phyloP scores from a whole-genome alignment of 1,140 invertebrate species.

The Macrobrachium rosenbergii region DNA sequence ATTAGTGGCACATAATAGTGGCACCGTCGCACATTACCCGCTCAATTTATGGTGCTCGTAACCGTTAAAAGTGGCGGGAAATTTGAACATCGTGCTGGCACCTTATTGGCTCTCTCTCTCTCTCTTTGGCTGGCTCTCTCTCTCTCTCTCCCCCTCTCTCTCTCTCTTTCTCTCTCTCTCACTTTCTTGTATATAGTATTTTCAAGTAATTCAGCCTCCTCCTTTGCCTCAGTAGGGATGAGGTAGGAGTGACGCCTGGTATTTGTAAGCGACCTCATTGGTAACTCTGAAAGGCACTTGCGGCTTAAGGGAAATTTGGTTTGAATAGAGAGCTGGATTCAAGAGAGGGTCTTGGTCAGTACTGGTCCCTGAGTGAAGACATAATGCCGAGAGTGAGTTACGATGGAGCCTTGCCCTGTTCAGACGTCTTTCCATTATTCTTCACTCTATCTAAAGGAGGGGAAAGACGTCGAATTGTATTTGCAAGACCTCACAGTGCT shows the following conservation, averaged over 20 bases:
- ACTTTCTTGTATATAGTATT: conserved; percentile 38
- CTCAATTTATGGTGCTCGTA: conserved; percentile 66
- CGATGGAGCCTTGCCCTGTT: too few relatives aligned
- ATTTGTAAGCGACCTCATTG: background rate
- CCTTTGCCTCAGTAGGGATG: conserved; percentile 1
- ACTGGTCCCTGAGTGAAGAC: too few relatives aligned
- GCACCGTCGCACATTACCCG: conserved; percentile 66
- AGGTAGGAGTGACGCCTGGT: background rate
- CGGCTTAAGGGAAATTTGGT: too few relatives aligned
- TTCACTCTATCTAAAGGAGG: too few relatives aligned
- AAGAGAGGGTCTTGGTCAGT: too few relatives aligned
- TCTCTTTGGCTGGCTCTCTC: conserved; percentile 47
- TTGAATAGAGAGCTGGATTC: too few relatives aligned
- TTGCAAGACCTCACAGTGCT: too few relatives aligned
- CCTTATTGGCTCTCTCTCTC: conserved; percentile 65
- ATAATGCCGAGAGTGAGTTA: too few relatives aligned
- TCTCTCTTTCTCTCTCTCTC: conserved; percentile 41
- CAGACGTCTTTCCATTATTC: too few relatives aligned
- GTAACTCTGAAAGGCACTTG: too few relatives aligned
- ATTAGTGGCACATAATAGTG: conserved; percentile 67
- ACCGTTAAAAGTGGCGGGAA: conserved; percentile 67
- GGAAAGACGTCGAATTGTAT: too few relatives aligned
- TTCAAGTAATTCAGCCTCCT: conserved; percentile 39
- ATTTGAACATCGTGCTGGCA: conserved; percentile 67
- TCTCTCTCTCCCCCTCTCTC: conserved; percentile 57